Percentiles rank a stretch among this genome's conserved stretches.
phyloP scores from a whole-genome alignment of 2,888 invertebrate species.

The Venusia cambrica region DNA sequence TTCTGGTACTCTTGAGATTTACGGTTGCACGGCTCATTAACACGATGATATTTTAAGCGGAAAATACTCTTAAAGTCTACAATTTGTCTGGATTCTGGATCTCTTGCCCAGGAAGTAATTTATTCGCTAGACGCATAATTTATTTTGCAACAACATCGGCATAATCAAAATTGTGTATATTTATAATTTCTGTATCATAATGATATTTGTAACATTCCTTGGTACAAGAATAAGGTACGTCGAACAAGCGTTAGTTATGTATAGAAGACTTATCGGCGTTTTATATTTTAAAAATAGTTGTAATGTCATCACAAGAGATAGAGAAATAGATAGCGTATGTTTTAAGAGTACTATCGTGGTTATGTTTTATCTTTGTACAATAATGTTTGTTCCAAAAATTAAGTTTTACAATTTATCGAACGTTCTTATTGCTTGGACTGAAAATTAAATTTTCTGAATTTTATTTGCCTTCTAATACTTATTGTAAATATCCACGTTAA shows the following conservation, averaged over 20 bases:
- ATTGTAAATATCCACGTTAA: constrained; percentile 56
- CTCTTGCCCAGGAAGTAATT: constrained; percentile 47
- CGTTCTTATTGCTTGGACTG: constrained; percentile 27
- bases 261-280: constrained; percentile 39
- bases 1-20: no score
- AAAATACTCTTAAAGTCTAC: constrained; percentile 46
- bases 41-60: constrained; percentile 43
- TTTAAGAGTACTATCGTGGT: constrained; percentile 40
- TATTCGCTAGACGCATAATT: constrained; percentile 59
- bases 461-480: constrained; percentile 34
- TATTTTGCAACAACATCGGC: constrained; percentile 62
- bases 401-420: constrained; percentile 22
- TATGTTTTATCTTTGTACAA: constrained; percentile 54
- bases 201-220: constrained; percentile 57
- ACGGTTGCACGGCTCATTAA: no score
- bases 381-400: constrained; percentile 36
- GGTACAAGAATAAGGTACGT: constrained; percentile 54
- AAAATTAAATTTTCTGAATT: constrained; percentile 43
- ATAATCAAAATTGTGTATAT: constrained; percentile 54
- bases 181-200: constrained; percentile 81
- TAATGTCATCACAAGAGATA: constrained; percentile 53
- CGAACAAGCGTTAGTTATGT: constrained; percentile 55
- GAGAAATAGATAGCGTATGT: constrained; percentile 36
- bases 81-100: no score
- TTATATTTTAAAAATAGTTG: constrained; percentile 38